phyloP scores from a whole-genome alignment of 2,113 vertebrate genomes.

The Gasterosteus nipponicus region DNA sequence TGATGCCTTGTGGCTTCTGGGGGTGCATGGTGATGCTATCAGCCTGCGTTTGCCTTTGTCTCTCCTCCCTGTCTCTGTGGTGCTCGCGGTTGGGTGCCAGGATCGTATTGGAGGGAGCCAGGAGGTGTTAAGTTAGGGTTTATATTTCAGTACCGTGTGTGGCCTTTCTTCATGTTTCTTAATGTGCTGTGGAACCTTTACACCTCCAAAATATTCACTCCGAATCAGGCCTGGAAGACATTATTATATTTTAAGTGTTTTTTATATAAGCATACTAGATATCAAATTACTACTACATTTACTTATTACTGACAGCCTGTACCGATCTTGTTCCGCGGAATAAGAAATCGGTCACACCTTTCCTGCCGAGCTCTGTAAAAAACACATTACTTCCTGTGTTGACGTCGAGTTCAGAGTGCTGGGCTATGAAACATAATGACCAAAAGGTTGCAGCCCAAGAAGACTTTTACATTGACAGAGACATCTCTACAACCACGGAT shows the following conservation, averaged over 20 bases:
- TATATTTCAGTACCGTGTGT: background rate
- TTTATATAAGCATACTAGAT: background rate
- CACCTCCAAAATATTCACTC: background rate
- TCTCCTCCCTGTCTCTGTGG: background rate
- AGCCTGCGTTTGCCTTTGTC: background rate
- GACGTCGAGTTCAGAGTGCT: no score
- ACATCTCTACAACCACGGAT: no score
- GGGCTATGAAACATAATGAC: no score
- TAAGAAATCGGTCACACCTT: no score
- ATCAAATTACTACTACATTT: background rate
- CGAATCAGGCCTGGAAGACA: background rate
- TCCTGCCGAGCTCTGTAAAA: no score
- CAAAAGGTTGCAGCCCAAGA: no score
- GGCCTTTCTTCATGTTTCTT: background rate
- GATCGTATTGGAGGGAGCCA: background rate
- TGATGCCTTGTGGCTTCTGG: conserved; percentile 15
- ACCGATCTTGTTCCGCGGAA: background rate
- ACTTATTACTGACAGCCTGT: background rate
- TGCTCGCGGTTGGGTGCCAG: background rate
- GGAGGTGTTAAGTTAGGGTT: conserved; percentile 14
- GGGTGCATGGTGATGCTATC: conserved; percentile 14
- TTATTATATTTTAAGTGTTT: background rate
- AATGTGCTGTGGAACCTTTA: background rate
- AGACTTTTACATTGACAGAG: no score
- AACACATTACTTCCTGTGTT: no score